Evolutionary conservation across 1,140 invertebrate genomes (phyloP), one percentile per base, ranked within the genome.

Genomic region (Rhopalosiphum padi): DNA sequence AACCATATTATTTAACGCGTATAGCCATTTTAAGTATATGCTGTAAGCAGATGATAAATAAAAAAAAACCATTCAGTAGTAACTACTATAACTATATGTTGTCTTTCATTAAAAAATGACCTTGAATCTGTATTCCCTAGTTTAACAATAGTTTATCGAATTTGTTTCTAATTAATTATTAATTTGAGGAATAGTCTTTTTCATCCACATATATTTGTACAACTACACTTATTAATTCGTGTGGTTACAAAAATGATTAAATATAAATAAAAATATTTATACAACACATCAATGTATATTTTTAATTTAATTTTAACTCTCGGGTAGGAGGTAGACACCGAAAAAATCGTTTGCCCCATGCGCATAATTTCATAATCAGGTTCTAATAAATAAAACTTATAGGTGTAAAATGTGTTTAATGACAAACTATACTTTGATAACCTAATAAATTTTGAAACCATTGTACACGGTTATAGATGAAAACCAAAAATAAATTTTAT

Each of bases 221-320:
- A n/a, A 21, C 11, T 77, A n/a, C 5, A 77, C 15, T n/a, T 35
- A n/a, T n/a, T n/a, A 18, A n/a, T 77, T 77, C 15, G 18, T 77
- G 60, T 18, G 60, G 30, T 68, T n/a, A 68, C 11, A 11, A 68
- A 77, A 77, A 68, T 68, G n/a, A 77, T 11, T n/a, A 2, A n/a
- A 35, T 77, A 77, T 77, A 77, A 77, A 77, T 77, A n/a, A 77
- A 77, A 77, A 15, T 68, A n/a, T n/a, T 68, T n/a, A 68, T 77
- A 60, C 9, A 23, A 60, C 0, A 8, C 60, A 5, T 77, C 0
- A 77, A n/a, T n/a, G 4, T 77, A n/a, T 77, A n/a, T 77, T 77
- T 77, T 35, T 6, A 18, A 77, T 18, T 60, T 60, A 30, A 60
- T 60, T 30, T 30, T 60, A 15, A 60, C 25, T 21, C 8, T n/a